Conservation (phyloP, 1,140 invertebrate genomes). For the Leguminivora glycinivorella region DNA sequence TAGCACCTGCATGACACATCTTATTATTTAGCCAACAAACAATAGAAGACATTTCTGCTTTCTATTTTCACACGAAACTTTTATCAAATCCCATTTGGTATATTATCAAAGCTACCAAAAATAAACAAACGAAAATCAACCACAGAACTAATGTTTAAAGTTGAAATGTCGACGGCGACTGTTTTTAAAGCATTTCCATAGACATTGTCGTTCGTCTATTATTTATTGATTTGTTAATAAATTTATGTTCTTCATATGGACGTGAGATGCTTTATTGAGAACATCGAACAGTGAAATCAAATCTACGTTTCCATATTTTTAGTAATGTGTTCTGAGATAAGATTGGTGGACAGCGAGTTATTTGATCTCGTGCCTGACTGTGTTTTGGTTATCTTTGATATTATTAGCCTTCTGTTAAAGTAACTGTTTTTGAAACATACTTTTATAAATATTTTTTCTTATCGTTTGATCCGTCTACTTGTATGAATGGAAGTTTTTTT, state of each 20-base stretch:
- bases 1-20: constrained; percentile 22
- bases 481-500: neutral
- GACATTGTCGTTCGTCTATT: constrained; percentile 35
- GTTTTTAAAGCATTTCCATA: constrained; percentile 18
- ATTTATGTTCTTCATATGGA: constrained; percentile 59
- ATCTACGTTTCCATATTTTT: constrained; percentile 44
- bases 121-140: neutral
- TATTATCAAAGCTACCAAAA: neutral
- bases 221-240: constrained; percentile 71
- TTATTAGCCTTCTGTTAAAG: constrained; percentile 1
- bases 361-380: constrained; percentile 4
- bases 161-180: neutral
- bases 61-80: constrained; percentile 64
- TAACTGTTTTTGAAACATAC: neutral
- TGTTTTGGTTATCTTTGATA: constrained; percentile 2
- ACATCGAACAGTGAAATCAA: constrained; percentile 58
- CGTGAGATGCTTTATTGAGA: constrained; percentile 46
- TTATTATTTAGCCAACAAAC: constrained; percentile 27
- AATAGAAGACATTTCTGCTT: constrained; percentile 36
- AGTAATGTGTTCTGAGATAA: constrained; percentile 51
- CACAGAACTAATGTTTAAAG: neutral
- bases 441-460: neutral
- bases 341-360: constrained; percentile 34
- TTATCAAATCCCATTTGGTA: constrained; percentile 33
- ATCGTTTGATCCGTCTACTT: neutral